These are phyloP conservation scores for Phania funesta DNA, from an alignment of 2,888 invertebrate genomes.

Conservation along the genomic window DNA sequence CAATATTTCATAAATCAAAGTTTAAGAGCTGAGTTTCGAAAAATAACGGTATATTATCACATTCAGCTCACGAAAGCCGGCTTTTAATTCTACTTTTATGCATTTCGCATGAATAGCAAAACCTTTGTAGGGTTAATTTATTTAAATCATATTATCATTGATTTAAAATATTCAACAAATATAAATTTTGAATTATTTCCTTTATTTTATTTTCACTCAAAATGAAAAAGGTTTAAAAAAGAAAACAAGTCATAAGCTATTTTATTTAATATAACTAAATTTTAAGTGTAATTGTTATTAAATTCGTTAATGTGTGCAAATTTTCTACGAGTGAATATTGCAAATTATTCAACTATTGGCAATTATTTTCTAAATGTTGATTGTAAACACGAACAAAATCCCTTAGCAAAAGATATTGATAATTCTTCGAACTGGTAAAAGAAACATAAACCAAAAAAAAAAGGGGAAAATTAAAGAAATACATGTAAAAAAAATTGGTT, in stretches of 20 bases:
- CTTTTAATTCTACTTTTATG: too few relatives aligned
- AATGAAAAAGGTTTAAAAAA: slow-evolving; percentile 17
- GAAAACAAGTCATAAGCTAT: slow-evolving; percentile 12
- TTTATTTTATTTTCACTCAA: slow-evolving; percentile 2
- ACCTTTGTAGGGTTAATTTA: not conserved
- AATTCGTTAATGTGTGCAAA: slow-evolving; percentile 38
- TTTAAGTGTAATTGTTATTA: slow-evolving; percentile 53
- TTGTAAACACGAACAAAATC: slow-evolving; percentile 9
- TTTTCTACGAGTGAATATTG: slow-evolving; percentile 30
- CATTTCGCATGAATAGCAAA: too few relatives aligned
- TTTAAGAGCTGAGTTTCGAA: too few relatives aligned
- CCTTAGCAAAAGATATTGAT: too few relatives aligned
- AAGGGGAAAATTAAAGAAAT: not conserved
- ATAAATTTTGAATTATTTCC: not conserved
- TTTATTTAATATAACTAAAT: slow-evolving; percentile 26
- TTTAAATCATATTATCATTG: slow-evolving; percentile 10
- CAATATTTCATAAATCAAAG: too few relatives aligned
- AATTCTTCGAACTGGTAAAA: too few relatives aligned
- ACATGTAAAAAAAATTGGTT: too few relatives aligned
- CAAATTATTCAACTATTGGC: slow-evolving; percentile 7
- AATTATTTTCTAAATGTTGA: slow-evolving; percentile 26
- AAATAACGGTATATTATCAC: too few relatives aligned
- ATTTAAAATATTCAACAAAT: slow-evolving; percentile 1
- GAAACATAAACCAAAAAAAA: not conserved
- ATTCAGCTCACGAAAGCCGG: too few relatives aligned